These are phyloP conservation scores for Ptychochromis oligacanthus DNA, from an alignment of 2,113 vertebrate species.

Conservation along the genomic window DNA sequence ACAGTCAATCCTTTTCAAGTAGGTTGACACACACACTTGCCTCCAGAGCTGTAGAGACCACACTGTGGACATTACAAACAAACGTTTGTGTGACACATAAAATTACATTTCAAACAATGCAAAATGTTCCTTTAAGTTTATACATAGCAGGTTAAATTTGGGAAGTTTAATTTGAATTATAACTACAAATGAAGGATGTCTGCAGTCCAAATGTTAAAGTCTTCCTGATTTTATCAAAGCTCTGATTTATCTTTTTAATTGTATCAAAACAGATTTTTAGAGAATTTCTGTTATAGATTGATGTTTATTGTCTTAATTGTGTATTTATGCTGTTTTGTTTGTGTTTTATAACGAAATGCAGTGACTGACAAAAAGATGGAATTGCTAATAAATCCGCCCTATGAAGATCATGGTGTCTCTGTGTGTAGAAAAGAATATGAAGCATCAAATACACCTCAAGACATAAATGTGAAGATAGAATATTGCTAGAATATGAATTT, in stretches of 20 bases:
- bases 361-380: slow-evolving; percentile 27
- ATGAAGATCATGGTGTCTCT: slow-evolving; percentile 7
- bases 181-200: slow-evolving; percentile 10
- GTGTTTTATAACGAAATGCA: slow-evolving; percentile 56
- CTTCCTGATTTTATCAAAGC: slow-evolving; percentile 48
- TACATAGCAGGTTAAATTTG: not conserved
- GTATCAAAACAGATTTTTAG: slow-evolving; percentile 41
- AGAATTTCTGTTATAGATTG: slow-evolving; percentile 21
- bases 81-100: not conserved
- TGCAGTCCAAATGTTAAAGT: slow-evolving; percentile 34
- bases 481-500: not conserved
- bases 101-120: not conserved
- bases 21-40: not conserved
- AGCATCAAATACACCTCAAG: not conserved
- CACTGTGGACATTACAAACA: not conserved
- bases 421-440: not conserved
- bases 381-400: slow-evolving; percentile 60
- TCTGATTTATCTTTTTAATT: slow-evolving; percentile 43
- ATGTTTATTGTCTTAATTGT: slow-evolving; percentile 28
- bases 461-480: not conserved
- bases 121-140: slow-evolving; percentile 39
- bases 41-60: not conserved
- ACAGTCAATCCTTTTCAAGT: not conserved
- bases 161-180: slow-evolving; percentile 7
- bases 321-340: slow-evolving; percentile 37